These are phyloP conservation scores for Drosophila trichaetosa DNA, from an alignment of 2,888 invertebrate genomes.

Conservation along the genomic window DNA sequence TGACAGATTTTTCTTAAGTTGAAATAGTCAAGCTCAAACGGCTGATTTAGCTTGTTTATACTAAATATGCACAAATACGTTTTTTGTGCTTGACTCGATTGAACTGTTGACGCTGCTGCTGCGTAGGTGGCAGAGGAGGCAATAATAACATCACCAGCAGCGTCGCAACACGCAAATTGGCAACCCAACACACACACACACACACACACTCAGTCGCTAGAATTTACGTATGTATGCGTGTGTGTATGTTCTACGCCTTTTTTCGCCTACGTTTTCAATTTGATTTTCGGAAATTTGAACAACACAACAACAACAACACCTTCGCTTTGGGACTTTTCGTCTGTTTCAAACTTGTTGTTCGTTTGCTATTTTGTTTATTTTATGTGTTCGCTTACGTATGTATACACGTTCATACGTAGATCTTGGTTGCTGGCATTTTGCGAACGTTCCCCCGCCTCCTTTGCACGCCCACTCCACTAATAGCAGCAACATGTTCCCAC, in stretches of 20 bases:
- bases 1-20: conserved; percentile 38
- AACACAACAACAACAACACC: conserved; percentile 67
- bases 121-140: conserved; percentile 54
- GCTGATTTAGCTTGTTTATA: conserved; percentile 40
- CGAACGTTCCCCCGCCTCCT: conserved; percentile 24
- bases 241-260: conserved; percentile 47
- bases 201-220: conserved; percentile 7
- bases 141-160: conserved; percentile 36
- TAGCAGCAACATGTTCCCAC: conserved; percentile 61
- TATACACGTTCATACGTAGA: conserved; percentile 34
- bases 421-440: conserved; percentile 53
- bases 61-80: conserved; percentile 21
- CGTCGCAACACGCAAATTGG: conserved; percentile 61
- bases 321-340: conserved; percentile 64
- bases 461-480: conserved; percentile 60
- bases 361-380: conserved; percentile 72
- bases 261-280: conserved; percentile 78
- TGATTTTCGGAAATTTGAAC: conserved; percentile 70
- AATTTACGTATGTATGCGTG: conserved; percentile 9
- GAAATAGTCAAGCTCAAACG: conserved; percentile 75
- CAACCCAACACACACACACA: conserved; percentile 46
- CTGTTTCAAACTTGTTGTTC: conserved; percentile 71
- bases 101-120: conserved; percentile 38
- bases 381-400: conserved; percentile 65
- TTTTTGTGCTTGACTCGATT: conserved; percentile 34